These are phyloP conservation scores for Panthera uncia DNA, from an alignment of 2,113 vertebrate species.

Conservation along the genomic window DNA sequence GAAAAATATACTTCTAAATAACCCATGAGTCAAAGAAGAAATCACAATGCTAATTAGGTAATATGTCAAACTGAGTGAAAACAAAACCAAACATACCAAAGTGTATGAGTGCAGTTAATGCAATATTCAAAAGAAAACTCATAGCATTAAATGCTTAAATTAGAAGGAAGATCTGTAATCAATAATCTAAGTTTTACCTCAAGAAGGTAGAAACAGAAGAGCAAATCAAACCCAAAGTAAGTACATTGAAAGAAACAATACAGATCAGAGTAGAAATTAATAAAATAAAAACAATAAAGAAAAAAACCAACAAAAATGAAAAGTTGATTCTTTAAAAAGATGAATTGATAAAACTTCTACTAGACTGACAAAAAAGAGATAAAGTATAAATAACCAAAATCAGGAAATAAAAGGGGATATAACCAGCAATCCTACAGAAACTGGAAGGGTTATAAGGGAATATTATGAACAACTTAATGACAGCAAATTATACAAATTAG, in stretches of 20 bases:
- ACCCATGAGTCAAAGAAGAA: not conserved
- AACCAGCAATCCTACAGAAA: not conserved
- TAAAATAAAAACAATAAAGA: not conserved
- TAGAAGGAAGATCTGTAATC: not conserved
- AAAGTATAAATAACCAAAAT: not conserved
- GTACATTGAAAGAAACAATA: not conserved
- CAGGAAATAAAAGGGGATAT: not conserved
- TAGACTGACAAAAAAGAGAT: not conserved
- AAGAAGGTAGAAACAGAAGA: not conserved
- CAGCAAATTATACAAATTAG: not conserved
- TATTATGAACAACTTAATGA: not conserved
- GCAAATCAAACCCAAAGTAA: not conserved
- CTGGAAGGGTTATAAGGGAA: not conserved
- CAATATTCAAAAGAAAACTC: not conserved
- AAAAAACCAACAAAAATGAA: not conserved
- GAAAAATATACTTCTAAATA: constrained; percentile 5
- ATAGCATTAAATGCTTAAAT: not conserved
- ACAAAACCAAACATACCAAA: not conserved
- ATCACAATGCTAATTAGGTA: not conserved
- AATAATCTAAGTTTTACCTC: not conserved
- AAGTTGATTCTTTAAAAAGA: not conserved
- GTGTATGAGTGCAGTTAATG: not conserved
- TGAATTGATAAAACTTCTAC: not conserved
- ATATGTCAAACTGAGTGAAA: not conserved
- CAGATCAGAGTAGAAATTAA: not conserved